phyloP scores from a whole-genome alignment of 2,797 vertebrate species.

The Rhinogobio ventralis region DNA sequence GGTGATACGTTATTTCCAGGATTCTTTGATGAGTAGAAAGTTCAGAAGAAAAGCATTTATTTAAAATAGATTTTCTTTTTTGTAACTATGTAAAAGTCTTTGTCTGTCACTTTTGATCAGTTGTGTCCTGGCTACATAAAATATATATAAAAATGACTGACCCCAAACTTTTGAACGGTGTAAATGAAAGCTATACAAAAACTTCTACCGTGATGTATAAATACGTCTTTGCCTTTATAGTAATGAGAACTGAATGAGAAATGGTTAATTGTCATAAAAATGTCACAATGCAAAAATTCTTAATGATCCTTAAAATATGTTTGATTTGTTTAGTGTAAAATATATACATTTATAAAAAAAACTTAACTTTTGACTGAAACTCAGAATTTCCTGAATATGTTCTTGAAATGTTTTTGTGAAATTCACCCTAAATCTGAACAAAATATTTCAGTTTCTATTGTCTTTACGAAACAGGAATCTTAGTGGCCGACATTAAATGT shows the following conservation, averaged over 20 bases:
- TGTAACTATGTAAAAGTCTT: neutral
- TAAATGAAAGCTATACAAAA: neutral
- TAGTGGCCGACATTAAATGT: neutral
- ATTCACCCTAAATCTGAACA: too few species aligned
- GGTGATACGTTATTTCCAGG: neutral
- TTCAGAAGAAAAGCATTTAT: neutral
- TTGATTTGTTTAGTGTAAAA: too few species aligned
- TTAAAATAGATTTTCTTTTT: neutral
- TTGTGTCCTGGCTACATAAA: neutral
- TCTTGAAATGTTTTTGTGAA: too few species aligned
- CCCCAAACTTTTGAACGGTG: neutral
- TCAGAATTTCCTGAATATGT: too few species aligned
- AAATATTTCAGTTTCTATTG: neutral
- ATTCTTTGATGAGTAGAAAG: neutral
- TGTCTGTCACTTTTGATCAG: neutral
- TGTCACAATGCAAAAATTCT: too few species aligned
- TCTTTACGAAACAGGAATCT: neutral
- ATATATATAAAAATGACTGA: neutral
- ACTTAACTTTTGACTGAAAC: too few species aligned
- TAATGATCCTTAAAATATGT: too few species aligned
- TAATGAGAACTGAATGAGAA: too few species aligned
- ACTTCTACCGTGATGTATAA: too few species aligned
- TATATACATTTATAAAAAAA: too few species aligned
- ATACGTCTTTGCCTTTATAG: too few species aligned
- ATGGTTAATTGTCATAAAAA: too few species aligned